Evolutionary conservation across 2,113 vertebrate genomes (phyloP).

Genomic region (Thryonomys swinderianus): DNA sequence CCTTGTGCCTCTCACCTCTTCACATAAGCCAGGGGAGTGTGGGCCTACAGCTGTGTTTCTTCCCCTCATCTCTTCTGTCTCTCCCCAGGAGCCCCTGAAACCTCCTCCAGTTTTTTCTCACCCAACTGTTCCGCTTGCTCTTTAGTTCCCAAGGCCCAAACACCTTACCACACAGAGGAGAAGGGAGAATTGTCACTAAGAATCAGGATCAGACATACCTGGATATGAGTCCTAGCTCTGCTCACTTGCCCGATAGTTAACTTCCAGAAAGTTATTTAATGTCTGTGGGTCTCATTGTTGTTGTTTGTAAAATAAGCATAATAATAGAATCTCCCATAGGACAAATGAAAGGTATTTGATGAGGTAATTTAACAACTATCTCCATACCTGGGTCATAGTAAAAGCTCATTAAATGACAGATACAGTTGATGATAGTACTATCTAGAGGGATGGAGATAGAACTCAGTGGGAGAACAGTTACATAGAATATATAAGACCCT

Average conservation of each 20-base stretch:
- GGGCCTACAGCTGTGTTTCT: neutral
- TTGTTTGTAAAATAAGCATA: neutral
- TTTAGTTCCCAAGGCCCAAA: neutral
- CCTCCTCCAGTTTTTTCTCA: neutral
- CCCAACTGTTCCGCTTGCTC: neutral
- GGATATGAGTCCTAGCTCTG: neutral
- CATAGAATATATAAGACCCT: neutral
- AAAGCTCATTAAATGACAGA: neutral
- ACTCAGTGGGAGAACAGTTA: neutral
- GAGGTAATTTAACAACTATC: neutral
- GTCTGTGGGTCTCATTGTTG: neutral
- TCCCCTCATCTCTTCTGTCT: neutral
- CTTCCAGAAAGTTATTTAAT: slow-evolving; percentile 9
- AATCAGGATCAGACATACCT: slow-evolving; percentile 3
- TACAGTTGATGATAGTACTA: neutral
- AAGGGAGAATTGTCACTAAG: neutral
- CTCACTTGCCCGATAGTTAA: neutral
- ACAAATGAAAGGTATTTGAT: neutral
- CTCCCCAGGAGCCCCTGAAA: neutral
- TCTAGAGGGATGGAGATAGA: neutral
- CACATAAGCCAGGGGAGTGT: fast-evolving
- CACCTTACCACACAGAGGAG: neutral
- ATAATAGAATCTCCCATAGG: neutral
- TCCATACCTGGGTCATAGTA: neutral
- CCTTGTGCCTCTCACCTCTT: neutral